Evolutionary conservation across 2,113 vertebrate genomes (phyloP).

Genomic region (Trachemys scripta): DNA sequence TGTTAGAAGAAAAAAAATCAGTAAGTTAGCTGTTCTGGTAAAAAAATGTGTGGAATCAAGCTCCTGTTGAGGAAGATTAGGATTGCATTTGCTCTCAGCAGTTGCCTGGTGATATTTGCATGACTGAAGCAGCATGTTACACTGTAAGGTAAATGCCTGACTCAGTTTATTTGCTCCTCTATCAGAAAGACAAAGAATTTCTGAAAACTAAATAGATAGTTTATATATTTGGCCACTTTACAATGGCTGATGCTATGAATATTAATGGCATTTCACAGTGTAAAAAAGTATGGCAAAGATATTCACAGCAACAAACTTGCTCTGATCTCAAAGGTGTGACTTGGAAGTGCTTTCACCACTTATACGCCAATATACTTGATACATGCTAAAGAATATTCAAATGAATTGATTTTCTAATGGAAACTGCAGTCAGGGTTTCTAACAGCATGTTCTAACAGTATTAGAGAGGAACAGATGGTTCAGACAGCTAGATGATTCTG

Average conservation of each 20-base stretch:
- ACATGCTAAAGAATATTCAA: neutral
- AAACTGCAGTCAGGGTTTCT: neutral
- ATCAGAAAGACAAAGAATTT: conserved; percentile 51
- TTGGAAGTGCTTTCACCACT: neutral
- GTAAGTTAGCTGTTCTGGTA: conserved; percentile 20
- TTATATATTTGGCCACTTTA: conserved; percentile 31
- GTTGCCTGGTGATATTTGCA: conserved; percentile 50
- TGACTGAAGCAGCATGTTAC: conserved; percentile 48
- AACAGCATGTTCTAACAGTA: neutral
- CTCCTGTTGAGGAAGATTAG: conserved; percentile 65
- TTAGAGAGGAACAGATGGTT: fast-evolving
- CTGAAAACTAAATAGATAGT: conserved; percentile 43
- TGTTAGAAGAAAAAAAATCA: conserved; percentile 52
- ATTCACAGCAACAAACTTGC: neutral
- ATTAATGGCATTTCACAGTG: conserved; percentile 37
- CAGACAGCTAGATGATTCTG: neutral
- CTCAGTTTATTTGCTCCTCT: conserved; percentile 64
- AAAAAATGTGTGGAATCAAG: conserved; percentile 45
- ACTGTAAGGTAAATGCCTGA: conserved; percentile 51
- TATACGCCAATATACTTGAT: neutral
- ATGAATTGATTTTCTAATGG: neutral
- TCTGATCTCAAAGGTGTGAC: conserved; percentile 24
- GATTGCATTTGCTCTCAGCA: conserved; percentile 58
- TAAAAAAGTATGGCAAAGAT: conserved; percentile 25
- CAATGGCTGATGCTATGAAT: conserved; percentile 56